phyloP scores from a whole-genome alignment of 23 tunicate species.

The Halocynthia roretzi region DNA sequence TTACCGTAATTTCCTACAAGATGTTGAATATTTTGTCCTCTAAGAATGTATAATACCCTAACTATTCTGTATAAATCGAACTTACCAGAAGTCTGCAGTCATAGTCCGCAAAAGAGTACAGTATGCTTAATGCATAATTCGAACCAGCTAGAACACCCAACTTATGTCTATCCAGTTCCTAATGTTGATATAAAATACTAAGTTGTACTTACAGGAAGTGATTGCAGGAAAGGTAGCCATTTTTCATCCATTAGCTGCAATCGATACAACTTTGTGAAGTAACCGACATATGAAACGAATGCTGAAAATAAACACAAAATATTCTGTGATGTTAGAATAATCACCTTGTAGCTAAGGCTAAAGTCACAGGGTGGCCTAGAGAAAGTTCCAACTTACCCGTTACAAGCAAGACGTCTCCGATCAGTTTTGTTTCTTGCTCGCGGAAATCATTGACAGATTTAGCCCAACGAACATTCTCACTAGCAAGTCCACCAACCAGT shows the following conservation, averaged over 20 bases:
- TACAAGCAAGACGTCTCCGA: constrained; percentile 77
- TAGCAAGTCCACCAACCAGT: constrained; percentile 86
- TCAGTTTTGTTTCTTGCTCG: constrained; percentile 73
- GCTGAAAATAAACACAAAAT: constrained; percentile 35
- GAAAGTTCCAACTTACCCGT: constrained; percentile 44
- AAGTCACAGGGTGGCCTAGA: not conserved
- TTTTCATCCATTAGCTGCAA: constrained; percentile 71
- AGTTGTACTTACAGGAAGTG: constrained; percentile 40
- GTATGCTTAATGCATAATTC: no score
- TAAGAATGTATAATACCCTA: no score
- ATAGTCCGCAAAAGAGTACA: no score
- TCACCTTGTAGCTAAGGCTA: not conserved
- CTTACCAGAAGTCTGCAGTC: no score
- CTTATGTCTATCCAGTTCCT: no score
- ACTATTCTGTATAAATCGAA: no score
- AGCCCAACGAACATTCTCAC: constrained; percentile 98
- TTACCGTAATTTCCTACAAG: no score
- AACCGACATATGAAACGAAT: constrained; percentile 87
- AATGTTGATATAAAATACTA: not conserved
- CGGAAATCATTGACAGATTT: constrained; percentile 80
- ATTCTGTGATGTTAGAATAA: not conserved
- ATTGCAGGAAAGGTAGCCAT: constrained; percentile 90
- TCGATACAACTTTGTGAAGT: constrained; percentile 91
- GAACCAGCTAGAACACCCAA: no score
- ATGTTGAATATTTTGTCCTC: no score